These are phyloP conservation scores for Cherax quadricarinatus DNA, from an alignment of 1,140 invertebrate genomes.

Conservation along the genomic window DNA sequence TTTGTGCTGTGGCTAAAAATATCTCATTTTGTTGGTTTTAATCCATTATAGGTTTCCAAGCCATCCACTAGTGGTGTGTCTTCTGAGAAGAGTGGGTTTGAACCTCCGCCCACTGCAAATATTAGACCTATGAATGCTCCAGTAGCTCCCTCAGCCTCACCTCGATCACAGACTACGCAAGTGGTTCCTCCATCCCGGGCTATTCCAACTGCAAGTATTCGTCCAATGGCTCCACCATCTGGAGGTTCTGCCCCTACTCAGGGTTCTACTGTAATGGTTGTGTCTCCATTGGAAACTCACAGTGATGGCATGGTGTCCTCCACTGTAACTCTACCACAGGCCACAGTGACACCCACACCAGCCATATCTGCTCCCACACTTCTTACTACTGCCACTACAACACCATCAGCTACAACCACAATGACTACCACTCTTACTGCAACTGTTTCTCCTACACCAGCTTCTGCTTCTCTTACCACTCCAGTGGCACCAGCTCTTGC, in stretches of 20 bases:
- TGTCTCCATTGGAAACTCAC: slow-evolving; percentile 71
- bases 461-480: slow-evolving; percentile 70
- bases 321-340: slow-evolving; percentile 73
- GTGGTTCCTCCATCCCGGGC: slow-evolving; percentile 77
- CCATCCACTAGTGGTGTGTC: slow-evolving; percentile 76
- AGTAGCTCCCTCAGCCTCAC: slow-evolving; percentile 74
- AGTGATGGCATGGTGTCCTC: slow-evolving; percentile 73
- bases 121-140: slow-evolving; percentile 94
- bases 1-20: not conserved
- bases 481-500: slow-evolving; percentile 68
- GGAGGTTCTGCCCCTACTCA: slow-evolving; percentile 75
- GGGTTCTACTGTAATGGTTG: slow-evolving; percentile 68
- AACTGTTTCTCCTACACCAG: slow-evolving; percentile 74
- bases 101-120: slow-evolving; percentile 90
- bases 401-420: slow-evolving; percentile 73
- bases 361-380: slow-evolving; percentile 72
- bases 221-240: slow-evolving; percentile 89
- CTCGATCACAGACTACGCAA: slow-evolving; percentile 76
- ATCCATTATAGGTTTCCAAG: slow-evolving; percentile 49
- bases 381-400: slow-evolving; percentile 56
- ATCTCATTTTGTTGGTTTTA: not conserved
- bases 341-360: slow-evolving; percentile 72
- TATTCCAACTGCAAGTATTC: slow-evolving; percentile 92
- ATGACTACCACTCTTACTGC: slow-evolving; percentile 71
- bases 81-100: slow-evolving; percentile 83